A percentile compares a stretch with the other conserved stretches of the same genome.
Evolutionary conservation across 1,140 invertebrate species (phyloP).

Genomic region (Drosophila burlai): DNA sequence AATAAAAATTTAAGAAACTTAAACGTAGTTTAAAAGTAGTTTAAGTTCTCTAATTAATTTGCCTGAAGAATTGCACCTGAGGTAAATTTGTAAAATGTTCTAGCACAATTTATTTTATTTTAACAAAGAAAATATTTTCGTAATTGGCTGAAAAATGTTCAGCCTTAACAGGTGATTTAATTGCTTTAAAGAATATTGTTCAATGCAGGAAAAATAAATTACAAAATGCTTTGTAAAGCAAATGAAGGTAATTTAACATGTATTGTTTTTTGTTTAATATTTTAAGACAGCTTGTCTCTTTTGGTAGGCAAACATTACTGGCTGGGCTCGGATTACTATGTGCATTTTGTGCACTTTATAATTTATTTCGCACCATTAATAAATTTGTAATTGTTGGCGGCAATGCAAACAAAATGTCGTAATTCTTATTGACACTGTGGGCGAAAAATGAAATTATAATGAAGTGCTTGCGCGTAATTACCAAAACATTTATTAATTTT

Average conservation of each 20-base stretch:
- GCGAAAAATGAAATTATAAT: conserved; percentile 51
- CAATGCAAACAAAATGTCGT: conserved; percentile 42
- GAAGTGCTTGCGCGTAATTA: conserved; percentile 42
- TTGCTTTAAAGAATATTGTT: neutral
- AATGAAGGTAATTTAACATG: neutral
- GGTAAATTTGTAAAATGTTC: no score
- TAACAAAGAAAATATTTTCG: neutral
- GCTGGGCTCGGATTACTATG: conserved; percentile 24
- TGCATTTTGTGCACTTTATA: conserved; percentile 30
- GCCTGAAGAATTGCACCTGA: neutral
- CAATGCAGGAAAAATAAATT: neutral
- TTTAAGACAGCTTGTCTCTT: neutral
- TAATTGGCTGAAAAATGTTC: neutral
- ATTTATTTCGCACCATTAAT: conserved; percentile 48
- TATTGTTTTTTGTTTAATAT: neutral
- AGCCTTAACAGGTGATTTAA: neutral
- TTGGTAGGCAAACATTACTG: conserved; percentile 6
- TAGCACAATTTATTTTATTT: neutral
- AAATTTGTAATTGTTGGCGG: conserved; percentile 44
- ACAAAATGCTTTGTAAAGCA: neutral
- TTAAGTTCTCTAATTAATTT: neutral
- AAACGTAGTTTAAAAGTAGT: no score
- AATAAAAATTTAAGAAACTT: neutral
- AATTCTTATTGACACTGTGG: conserved; percentile 52
- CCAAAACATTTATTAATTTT: conserved; percentile 51